Percentiles rank a stretch among this genome's conserved stretches.
These are phyloP conservation scores for Anthopleura sola DNA, from an alignment of 64 coral and sea anemone genomes.

Conservation along the genomic window DNA sequence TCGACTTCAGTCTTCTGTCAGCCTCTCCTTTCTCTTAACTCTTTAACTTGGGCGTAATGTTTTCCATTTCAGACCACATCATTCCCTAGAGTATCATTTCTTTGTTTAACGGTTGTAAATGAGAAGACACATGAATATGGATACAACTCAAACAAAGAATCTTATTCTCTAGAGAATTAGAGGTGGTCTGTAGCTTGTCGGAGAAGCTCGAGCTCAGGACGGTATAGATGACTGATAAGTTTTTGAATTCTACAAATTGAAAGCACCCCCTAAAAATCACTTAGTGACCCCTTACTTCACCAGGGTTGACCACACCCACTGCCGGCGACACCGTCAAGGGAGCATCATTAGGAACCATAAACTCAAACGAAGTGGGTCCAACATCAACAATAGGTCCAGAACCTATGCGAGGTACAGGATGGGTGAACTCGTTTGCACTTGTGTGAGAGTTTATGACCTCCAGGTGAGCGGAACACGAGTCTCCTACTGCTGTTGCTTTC, in stretches of 20 bases:
- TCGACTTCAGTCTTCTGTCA: too few relatives aligned
- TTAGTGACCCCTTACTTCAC: constrained; percentile 40
- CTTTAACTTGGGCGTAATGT: too few relatives aligned
- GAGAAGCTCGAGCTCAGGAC: too few relatives aligned
- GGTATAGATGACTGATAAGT: too few relatives aligned
- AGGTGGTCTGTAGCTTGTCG: too few relatives aligned
- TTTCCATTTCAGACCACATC: too few relatives aligned
- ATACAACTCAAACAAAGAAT: too few relatives aligned
- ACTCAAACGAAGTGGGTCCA: constrained; percentile 95
- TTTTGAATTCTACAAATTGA: too few relatives aligned
- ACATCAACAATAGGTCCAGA: constrained; percentile 87
- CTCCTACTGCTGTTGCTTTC: constrained; percentile 86
- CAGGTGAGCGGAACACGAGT: constrained; percentile 71
- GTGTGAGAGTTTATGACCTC: constrained; percentile 92
- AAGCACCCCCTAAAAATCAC: too few relatives aligned
- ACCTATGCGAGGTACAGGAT: constrained; percentile 89
- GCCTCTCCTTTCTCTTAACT: background rate
- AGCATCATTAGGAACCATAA: constrained; percentile 66
- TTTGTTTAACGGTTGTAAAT: too few relatives aligned
- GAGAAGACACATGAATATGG: too few relatives aligned
- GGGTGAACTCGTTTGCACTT: constrained; percentile 93
- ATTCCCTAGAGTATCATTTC: background rate
- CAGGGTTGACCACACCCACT: constrained; percentile 79
- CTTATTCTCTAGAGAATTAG: too few relatives aligned
- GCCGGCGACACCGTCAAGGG: constrained; percentile 86